These are phyloP conservation scores for Gallinago solitaria DNA, from an alignment of 2,797 vertebrate species.

Conservation along the genomic window DNA sequence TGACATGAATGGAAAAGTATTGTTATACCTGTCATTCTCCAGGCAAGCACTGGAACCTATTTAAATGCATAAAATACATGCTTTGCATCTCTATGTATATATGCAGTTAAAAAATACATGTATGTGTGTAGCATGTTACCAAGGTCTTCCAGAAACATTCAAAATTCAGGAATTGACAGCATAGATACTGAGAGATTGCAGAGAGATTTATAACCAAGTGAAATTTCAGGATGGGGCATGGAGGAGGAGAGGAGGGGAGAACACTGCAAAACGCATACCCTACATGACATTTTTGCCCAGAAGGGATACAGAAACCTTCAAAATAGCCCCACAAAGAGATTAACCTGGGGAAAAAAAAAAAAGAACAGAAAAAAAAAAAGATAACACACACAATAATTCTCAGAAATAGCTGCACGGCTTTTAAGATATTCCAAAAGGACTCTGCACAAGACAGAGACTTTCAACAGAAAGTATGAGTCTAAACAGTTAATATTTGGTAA, in stretches of 20 bases:
- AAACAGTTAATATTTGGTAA: constrained; percentile 33
- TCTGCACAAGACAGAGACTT: not conserved
- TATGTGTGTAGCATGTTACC: not conserved
- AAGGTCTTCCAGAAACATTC: not conserved
- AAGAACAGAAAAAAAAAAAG: not conserved
- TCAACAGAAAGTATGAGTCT: not conserved
- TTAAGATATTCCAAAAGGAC: not conserved
- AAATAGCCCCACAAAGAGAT: rapidly evolving
- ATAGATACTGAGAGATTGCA: rapidly evolving
- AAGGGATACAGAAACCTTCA: not conserved
- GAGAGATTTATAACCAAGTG: not conserved
- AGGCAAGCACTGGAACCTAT: not conserved
- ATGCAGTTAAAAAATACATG: not conserved
- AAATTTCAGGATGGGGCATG: not conserved
- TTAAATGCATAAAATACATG: not conserved
- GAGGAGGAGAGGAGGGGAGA: rapidly evolving
- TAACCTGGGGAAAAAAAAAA: not conserved
- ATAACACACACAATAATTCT: not conserved
- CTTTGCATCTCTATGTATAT: not conserved
- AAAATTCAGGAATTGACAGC: not conserved
- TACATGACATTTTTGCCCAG: not conserved
- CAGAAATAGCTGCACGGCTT: not conserved
- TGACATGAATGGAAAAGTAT: not conserved
- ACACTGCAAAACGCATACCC: not conserved
- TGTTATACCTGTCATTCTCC: not conserved